Evolutionary conservation across 1,140 invertebrate species (phyloP), one percentile per base, ranked within the genome.

Genomic region (Scaptomyza montana): DNA sequence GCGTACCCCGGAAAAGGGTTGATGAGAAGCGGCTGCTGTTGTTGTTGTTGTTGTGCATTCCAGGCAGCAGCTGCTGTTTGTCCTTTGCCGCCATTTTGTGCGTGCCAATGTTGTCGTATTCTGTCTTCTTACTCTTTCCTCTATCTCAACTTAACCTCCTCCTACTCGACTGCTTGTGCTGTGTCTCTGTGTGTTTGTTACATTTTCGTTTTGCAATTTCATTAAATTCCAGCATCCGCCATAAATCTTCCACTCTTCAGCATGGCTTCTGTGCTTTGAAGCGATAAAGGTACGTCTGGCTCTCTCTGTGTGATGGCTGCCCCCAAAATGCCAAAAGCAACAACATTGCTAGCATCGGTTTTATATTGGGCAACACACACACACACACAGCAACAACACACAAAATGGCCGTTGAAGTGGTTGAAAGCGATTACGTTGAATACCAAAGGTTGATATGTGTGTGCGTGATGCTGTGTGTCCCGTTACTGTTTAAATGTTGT

Each of bases 191-290:
- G 30, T 68, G 65, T 78, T 84, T 89, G 84, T 77, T 84, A 89
- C 84, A 90, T 90, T 90, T 90, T 90, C 87, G 86, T 90, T 90
- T 90, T 90, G 86, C 86, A 90, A 90, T 90, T 90, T 90, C 86
- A 90, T 90, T 90, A 90, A 90, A 90, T 90, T 90, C 86, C 86
- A 90, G 78, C 86, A 90, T 90, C 87, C 87, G 87, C 86, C 89
- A 90, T 90, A 90, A 90, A 90, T 90, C 86, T 90, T 90, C 78
- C 82, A 81, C 84, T 89, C 84, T 89, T 89, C 84, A 89, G 84
- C 84, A 87, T 46, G 84, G 79, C 80, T 87, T 89, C 84, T 89
- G 84, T 87, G 84, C 84, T 89, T 89, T 89, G 85, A 87, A 87
- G 85, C 85, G 84, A 89, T 89, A 87, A 87, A 87, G 84, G 84